Percentiles rank a stretch among this genome's conserved stretches.
These are phyloP conservation scores for Chlamydotis undulata DNA, from an alignment of 2,113 vertebrate species.

Conservation along the genomic window DNA sequence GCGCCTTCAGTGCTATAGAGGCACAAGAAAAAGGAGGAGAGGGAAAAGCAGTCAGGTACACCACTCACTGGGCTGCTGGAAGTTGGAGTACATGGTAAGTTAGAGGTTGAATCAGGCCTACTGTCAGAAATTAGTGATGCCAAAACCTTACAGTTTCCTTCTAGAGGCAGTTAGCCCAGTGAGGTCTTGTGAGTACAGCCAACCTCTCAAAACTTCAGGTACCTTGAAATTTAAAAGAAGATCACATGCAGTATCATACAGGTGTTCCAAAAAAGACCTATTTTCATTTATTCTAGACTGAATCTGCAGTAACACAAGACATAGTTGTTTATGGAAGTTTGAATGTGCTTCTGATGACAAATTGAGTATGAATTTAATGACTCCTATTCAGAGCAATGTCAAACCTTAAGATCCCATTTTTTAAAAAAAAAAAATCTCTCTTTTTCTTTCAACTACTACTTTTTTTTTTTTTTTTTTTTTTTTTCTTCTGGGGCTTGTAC, in stretches of 20 bases:
- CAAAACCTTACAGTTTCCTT: background rate
- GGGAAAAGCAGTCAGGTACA: background rate
- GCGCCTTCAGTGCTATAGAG: background rate
- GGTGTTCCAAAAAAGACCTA: background rate
- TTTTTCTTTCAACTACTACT: background rate
- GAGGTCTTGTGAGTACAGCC: background rate
- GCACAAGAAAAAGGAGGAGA: background rate
- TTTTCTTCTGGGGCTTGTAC: background rate
- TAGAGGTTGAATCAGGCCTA: background rate
- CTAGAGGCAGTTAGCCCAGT: background rate
- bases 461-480: background rate
- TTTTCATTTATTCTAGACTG: background rate
- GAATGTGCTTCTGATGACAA: background rate
- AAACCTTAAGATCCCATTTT: background rate
- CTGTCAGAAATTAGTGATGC: background rate
- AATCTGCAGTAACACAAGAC: background rate
- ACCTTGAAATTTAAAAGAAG: background rate
- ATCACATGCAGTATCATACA: background rate
- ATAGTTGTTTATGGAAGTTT: background rate
- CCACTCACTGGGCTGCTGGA: background rate
- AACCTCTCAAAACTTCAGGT: background rate
- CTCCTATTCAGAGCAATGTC: background rate
- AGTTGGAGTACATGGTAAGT: too few relatives aligned
- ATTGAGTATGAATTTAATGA: background rate
- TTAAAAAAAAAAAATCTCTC: background rate